Evolutionary conservation across 2,797 vertebrate genomes (phyloP).

Genomic region (Sebastiscus albofasciatus): DNA sequence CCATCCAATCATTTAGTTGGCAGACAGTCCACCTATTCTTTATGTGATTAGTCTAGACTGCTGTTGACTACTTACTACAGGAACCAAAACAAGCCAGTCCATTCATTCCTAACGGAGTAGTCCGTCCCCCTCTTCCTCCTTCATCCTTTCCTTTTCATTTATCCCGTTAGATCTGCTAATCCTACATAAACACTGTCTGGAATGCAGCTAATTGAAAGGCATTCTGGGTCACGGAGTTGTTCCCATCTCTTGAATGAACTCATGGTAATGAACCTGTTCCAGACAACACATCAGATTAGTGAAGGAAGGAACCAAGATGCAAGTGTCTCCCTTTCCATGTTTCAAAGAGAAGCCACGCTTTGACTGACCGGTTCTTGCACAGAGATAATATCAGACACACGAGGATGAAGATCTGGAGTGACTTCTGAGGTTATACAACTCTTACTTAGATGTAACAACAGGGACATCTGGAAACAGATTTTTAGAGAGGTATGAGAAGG

Average conservation of each 20-base stretch:
- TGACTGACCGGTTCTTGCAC: neutral
- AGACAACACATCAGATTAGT: constrained; percentile 32
- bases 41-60: constrained; percentile 48
- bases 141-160: constrained; percentile 58
- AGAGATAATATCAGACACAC: constrained; percentile 2
- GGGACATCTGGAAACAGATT: neutral
- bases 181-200: constrained; percentile 56
- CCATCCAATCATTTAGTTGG: constrained; percentile 24
- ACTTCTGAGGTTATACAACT: neutral
- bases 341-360: neutral
- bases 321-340: neutral
- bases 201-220: constrained; percentile 67
- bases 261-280: constrained; percentile 45
- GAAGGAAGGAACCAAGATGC: constrained; percentile 6
- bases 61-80: constrained; percentile 38
- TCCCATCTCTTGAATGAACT: constrained; percentile 60
- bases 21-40: constrained; percentile 31
- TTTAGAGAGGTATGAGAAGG: neutral
- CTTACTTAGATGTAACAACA: neutral
- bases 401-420: neutral
- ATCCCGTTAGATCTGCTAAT: constrained; percentile 66
- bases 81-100: constrained; percentile 45
- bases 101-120: constrained; percentile 59
- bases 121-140: constrained; percentile 39
- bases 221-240: constrained; percentile 53